Evolutionary conservation across 2,888 invertebrate species (phyloP).

Genomic region (Labia minor): DNA sequence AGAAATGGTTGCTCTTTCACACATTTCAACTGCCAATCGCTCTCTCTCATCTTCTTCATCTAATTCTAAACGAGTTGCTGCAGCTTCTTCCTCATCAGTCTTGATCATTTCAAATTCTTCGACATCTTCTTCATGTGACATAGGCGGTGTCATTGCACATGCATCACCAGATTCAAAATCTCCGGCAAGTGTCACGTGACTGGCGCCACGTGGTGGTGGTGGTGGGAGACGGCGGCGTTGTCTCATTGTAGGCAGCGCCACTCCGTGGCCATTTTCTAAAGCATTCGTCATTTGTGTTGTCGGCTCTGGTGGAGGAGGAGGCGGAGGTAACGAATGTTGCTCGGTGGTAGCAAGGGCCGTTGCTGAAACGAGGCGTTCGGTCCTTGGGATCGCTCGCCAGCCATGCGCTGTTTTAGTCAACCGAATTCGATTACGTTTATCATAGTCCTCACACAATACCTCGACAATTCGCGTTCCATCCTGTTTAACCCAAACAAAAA

Average conservation of each 20-base stretch:
- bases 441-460: constrained; percentile 79
- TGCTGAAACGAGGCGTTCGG: constrained; percentile 46
- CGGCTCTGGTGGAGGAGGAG: constrained; percentile 28
- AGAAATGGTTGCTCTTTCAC: constrained; percentile 5
- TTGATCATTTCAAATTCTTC: constrained; percentile 28
- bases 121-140: constrained; percentile 18
- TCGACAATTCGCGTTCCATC: constrained; percentile 69
- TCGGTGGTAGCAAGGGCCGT: constrained; percentile 39
- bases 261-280: constrained; percentile 18
- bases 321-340: constrained; percentile 28
- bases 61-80: constrained; percentile 26
- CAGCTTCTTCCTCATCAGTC: constrained; percentile 26
- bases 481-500: constrained; percentile 76
- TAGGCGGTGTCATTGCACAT: constrained; percentile 19
- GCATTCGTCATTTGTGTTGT: constrained; percentile 29
- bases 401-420: constrained; percentile 69
- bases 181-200: constrained; percentile 24
- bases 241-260: constrained; percentile 23
- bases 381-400: constrained; percentile 73
- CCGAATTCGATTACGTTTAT: constrained; percentile 71
- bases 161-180: constrained; percentile 14
- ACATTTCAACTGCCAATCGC: constrained; percentile 18
- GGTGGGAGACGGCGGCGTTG: constrained; percentile 21
- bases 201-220: constrained; percentile 23
- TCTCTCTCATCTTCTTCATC: constrained; percentile 18